Conservation (phyloP, 1,140 invertebrate genomes). For the Lepidostoma basale region DNA sequence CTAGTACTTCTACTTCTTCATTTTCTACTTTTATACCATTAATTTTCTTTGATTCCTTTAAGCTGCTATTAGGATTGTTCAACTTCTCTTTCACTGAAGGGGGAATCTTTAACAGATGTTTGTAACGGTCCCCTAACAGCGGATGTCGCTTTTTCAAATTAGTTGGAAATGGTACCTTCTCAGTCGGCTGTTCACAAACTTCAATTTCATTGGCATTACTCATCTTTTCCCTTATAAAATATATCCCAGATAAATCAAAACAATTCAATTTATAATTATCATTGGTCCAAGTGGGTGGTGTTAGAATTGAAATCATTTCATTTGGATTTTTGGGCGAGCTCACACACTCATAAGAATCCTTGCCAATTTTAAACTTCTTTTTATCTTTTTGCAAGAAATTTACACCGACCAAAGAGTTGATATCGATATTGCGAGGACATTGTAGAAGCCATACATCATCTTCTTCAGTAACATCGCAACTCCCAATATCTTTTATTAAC, state of each 20-base stretch:
- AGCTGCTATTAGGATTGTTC: constrained; percentile 20
- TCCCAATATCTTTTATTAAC: not conserved
- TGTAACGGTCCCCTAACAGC: constrained; percentile 34
- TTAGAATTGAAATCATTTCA: constrained; percentile 26
- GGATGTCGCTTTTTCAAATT: constrained; percentile 39
- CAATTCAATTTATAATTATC: constrained; percentile 11
- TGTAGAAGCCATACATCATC: constrained; percentile 41
- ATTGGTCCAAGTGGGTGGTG: constrained; percentile 1
- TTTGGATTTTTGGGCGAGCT: not conserved
- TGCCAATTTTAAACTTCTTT: constrained; percentile 32
- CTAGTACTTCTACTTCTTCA: not conserved
- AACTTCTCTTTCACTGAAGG: constrained; percentile 26
- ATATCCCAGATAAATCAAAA: constrained; percentile 27
- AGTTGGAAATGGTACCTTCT: constrained; percentile 32
- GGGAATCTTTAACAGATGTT: constrained; percentile 28
- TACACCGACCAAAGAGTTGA: constrained; percentile 1
- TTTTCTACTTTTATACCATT: not conserved
- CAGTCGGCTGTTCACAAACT: constrained; percentile 4
- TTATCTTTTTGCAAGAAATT: constrained; percentile 28
- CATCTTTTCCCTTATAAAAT: constrained; percentile 35
- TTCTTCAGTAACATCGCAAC: constrained; percentile 15
- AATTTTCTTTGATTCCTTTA: constrained; percentile 16
- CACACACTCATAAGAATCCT: constrained; percentile 32
- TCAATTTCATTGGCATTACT: constrained; percentile 5
- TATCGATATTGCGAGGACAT: constrained; percentile 30